A percentile compares a stretch with the other conserved stretches of the same genome.
Conservation (phyloP, 37 sponge, comb jelly and placozoan species). For the Spongilla lacustris region DNA sequence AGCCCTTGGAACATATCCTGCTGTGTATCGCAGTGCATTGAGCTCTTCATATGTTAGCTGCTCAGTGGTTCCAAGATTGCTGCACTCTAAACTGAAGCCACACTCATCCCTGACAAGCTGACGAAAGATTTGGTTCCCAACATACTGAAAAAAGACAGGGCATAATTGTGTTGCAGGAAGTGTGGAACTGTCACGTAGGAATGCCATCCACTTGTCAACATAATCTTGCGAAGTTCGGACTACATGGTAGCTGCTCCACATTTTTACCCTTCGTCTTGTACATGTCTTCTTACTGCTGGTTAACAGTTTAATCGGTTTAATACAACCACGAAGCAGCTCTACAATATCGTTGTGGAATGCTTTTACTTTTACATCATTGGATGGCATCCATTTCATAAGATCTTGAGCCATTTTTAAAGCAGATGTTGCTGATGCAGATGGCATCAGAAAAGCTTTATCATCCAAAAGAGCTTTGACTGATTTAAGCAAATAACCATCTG, state of each 20-base stretch:
- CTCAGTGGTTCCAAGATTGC: neutral
- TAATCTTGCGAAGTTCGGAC: conserved; percentile 5
- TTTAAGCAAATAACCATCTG: no score
- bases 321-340: neutral
- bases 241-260: conserved; percentile 11
- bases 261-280: conserved; percentile 2
- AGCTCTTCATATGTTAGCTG: conserved; percentile 7
- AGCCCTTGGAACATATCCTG: conserved; percentile 29
- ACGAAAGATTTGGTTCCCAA: neutral
- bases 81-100: neutral
- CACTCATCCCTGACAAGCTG: neutral
- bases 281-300: neutral
- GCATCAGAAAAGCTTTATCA: no score
- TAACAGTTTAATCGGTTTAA: neutral
- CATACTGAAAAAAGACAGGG: neutral
- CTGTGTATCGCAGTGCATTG: conserved; percentile 31
- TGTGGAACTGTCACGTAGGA: neutral
- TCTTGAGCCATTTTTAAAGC: no score
- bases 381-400: conserved; percentile 11
- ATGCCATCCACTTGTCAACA: neutral
- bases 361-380: conserved; percentile 2
- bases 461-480: no score
- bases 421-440: no score
- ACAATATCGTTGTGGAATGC: neutral
- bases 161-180: neutral